Conservation (phyloP, 2,113 vertebrate genomes). For the Charadrius vociferus region DNA sequence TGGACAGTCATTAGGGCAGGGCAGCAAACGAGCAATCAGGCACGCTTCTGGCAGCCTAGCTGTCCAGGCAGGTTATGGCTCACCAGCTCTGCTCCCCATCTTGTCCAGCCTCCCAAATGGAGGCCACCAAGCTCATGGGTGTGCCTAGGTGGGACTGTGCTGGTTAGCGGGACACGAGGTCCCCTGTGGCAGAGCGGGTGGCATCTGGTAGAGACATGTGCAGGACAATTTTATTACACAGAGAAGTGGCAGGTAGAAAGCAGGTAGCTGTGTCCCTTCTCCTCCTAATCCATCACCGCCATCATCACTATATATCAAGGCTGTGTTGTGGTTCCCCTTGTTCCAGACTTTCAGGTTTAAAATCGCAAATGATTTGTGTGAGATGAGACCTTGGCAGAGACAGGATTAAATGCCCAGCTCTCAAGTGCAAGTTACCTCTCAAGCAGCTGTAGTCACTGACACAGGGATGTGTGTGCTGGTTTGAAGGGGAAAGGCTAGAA, state of each 20-base stretch:
- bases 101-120: background rate
- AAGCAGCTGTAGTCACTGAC: background rate
- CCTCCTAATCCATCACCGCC: background rate
- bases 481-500: background rate
- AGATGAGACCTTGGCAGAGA: background rate
- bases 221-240: background rate
- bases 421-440: background rate
- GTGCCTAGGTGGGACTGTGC: background rate
- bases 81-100: background rate
- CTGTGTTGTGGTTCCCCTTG: background rate
- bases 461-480: background rate
- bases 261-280: background rate
- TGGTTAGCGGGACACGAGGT: background rate
- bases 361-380: background rate
- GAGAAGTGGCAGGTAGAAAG: background rate
- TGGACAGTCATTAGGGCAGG: background rate
- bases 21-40: rapidly evolving
- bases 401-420: background rate
- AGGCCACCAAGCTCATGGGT: background rate
- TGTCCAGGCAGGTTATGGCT: background rate
- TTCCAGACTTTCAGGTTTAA: background rate
- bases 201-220: no score
- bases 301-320: rapidly evolving
- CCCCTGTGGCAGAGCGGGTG: background rate
- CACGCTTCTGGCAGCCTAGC: background rate